Conservation (phyloP, 2,113 vertebrate genomes). For the Dicentrarchus labrax region DNA sequence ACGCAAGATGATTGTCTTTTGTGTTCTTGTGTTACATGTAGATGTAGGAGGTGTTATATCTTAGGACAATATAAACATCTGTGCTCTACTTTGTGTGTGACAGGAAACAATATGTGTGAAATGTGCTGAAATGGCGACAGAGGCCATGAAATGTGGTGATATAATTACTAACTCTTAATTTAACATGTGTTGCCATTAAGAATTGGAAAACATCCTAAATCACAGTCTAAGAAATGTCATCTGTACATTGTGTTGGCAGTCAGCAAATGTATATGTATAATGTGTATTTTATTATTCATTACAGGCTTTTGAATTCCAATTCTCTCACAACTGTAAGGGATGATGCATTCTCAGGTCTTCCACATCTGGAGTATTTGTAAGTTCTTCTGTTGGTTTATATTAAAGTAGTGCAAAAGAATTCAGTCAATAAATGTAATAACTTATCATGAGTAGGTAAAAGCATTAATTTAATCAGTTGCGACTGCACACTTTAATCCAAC, state of each 20-base stretch:
- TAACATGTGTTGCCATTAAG: not conserved
- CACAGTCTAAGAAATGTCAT: not conserved
- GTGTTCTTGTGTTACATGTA: not conserved
- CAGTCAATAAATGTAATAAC: not conserved
- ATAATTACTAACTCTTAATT: not conserved
- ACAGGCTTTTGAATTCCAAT: slow-evolving; percentile 97
- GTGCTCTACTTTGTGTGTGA: not conserved
- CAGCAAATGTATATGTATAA: not conserved
- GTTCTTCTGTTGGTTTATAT: slow-evolving; percentile 66
- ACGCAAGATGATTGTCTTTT: not conserved
- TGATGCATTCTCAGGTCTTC: slow-evolving; percentile 96
- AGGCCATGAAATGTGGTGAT: not conserved
- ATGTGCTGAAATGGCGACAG: not conserved
- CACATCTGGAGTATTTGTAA: slow-evolving; percentile 98
- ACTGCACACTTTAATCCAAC: not conserved
- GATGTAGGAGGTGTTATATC: not conserved
- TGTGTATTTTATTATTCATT: slow-evolving; percentile 34
- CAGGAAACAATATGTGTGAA: no score
- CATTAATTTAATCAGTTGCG: not conserved
- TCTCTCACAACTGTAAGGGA: slow-evolving; percentile 93
- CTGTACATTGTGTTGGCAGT: not conserved
- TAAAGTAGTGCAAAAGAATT: not conserved
- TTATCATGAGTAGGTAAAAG: no score
- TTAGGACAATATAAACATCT: not conserved
- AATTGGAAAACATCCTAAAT: not conserved